These are phyloP conservation scores for Bruchidius siliquastri DNA, from an alignment of 2,888 invertebrate species.

Conservation along the genomic window DNA sequence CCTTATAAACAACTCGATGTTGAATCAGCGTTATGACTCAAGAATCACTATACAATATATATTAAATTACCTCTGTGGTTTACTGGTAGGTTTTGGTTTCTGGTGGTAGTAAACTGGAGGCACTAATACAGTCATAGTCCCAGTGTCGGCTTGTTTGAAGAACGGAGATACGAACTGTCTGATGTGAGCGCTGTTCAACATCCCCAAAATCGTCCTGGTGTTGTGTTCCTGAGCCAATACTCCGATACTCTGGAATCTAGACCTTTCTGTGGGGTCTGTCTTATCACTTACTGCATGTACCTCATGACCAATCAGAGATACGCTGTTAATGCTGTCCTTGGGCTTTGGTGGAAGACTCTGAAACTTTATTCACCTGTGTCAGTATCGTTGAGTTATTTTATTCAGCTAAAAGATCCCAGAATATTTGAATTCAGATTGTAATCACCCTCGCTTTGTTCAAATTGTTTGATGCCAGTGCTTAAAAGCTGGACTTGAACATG, in stretches of 20 bases:
- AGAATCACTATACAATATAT: no score
- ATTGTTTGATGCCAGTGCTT: no score
- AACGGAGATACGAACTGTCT: conserved; percentile 31
- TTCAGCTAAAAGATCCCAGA: no score
- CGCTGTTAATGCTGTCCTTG: not conserved
- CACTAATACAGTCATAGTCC: not conserved
- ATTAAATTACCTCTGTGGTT: not conserved
- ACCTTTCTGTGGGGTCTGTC: not conserved
- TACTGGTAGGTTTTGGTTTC: not conserved
- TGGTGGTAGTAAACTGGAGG: not conserved
- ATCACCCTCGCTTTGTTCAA: no score
- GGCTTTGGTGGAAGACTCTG: not conserved
- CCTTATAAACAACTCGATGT: no score
- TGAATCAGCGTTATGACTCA: no score
- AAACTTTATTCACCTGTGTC: not conserved
- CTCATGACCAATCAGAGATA: not conserved
- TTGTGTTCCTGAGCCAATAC: not conserved
- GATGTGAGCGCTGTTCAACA: conserved; percentile 27
- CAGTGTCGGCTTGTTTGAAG: conserved; percentile 17
- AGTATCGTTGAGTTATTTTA: not conserved
- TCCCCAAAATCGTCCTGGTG: conserved; percentile 13
- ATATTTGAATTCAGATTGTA: no score
- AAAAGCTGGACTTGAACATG: no score
- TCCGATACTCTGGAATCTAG: not conserved
- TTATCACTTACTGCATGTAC: not conserved